phyloP scores from a whole-genome alignment of 1,140 invertebrate genomes.

The Lordiphosa collinella region DNA sequence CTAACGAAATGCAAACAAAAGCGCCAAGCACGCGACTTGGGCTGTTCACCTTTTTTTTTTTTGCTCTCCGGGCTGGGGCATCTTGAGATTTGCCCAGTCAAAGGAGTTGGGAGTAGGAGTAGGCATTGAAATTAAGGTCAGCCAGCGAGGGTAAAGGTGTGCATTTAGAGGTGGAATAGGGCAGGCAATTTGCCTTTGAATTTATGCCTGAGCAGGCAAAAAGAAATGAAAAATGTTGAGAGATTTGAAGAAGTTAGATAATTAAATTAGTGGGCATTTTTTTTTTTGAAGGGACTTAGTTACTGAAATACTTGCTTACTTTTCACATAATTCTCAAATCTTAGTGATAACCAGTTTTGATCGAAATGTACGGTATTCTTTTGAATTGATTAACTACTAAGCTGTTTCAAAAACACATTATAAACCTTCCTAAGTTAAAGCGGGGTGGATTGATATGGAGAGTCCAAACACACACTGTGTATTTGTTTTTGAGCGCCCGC shows the following conservation, averaged over 20 bases:
- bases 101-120: constrained; percentile 3
- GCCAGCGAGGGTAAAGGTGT: background rate
- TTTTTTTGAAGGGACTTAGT: background rate
- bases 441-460: too few species aligned
- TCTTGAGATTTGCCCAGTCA: constrained; percentile 2
- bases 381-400: too few species aligned
- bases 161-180: background rate
- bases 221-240: constrained; percentile 2
- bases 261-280: background rate
- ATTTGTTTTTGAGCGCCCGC: too few species aligned
- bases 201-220: constrained; percentile 43
- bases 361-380: too few species aligned
- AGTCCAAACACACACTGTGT: too few species aligned
- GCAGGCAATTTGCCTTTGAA: constrained; percentile 41
- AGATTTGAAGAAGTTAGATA: constrained; percentile 13
- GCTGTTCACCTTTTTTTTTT: constrained; percentile 63
- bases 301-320: background rate
- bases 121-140: background rate
- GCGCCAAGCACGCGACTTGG: constrained; percentile 52
- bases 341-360: too few species aligned
- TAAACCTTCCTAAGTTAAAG: too few species aligned
- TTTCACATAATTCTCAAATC: background rate
- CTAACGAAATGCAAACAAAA: constrained; percentile 77
- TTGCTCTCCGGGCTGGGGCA: constrained; percentile 1
- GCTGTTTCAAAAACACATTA: too few species aligned